Percentiles rank a stretch among this genome's conserved stretches.
These are phyloP conservation scores for Drosophila kikkawai DNA, from an alignment of 1,140 invertebrate species.

Conservation along the genomic window DNA sequence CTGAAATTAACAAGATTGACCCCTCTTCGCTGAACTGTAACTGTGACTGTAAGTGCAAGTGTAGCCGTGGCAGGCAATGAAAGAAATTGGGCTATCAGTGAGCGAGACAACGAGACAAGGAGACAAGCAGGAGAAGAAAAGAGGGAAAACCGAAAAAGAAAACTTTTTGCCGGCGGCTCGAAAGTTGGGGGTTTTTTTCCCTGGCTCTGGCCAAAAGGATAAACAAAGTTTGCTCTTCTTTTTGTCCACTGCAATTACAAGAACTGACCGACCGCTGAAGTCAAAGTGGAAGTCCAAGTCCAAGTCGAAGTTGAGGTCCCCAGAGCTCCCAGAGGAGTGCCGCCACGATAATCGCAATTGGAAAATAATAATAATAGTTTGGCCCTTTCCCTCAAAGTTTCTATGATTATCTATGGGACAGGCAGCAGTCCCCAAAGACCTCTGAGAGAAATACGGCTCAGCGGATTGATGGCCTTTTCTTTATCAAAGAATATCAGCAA, in stretches of 20 bases:
- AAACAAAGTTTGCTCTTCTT: slow-evolving; percentile 56
- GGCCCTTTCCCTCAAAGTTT: not conserved
- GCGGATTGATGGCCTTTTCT: not conserved
- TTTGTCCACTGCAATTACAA: slow-evolving; percentile 68
- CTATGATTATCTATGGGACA: slow-evolving; percentile 72
- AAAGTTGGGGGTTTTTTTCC: not conserved
- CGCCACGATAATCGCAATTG: slow-evolving; percentile 64
- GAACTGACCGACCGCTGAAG: slow-evolving; percentile 32
- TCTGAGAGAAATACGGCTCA: not conserved
- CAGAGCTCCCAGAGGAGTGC: slow-evolving; percentile 8
- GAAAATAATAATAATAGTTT: slow-evolving; percentile 80
- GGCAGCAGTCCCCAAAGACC: slow-evolving; percentile 20
- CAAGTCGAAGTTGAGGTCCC: not conserved
- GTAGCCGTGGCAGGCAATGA: slow-evolving; percentile 58
- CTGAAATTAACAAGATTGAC: slow-evolving; percentile 82
- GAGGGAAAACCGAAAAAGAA: slow-evolving; percentile 14
- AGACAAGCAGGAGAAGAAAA: not conserved
- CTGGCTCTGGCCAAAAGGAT: slow-evolving; percentile 5
- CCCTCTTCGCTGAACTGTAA: slow-evolving; percentile 29
- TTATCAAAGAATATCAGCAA: not conserved
- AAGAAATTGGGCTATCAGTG: slow-evolving; percentile 75
- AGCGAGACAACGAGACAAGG: slow-evolving; percentile 5
- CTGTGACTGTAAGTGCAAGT: slow-evolving; percentile 12
- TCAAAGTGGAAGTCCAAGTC: not conserved
- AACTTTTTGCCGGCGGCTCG: slow-evolving; percentile 11